These are phyloP conservation scores for Spilosoma lubricipeda DNA, from an alignment of 2,888 invertebrate genomes.

Conservation along the genomic window DNA sequence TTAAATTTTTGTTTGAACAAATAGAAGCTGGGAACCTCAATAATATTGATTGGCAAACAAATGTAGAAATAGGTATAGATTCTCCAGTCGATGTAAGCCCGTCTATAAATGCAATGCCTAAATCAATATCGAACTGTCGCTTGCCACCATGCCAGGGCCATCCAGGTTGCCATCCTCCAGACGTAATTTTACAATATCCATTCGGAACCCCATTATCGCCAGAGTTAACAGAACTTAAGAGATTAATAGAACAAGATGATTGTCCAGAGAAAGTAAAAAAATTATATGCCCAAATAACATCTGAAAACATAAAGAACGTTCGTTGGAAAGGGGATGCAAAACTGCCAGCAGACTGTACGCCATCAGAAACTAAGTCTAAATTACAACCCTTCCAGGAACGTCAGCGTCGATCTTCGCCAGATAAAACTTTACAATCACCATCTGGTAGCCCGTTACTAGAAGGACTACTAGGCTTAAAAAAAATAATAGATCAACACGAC, in stretches of 20 bases:
- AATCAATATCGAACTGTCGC: neutral
- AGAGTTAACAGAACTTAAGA: neutral
- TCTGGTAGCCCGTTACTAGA: neutral
- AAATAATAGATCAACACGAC: neutral
- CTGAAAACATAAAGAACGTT: neutral
- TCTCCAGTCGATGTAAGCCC: neutral
- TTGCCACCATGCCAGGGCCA: neutral
- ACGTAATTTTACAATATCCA: conserved; percentile 5
- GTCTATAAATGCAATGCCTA: neutral
- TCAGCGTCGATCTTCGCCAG: neutral
- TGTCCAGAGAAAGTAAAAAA: neutral
- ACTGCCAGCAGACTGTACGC: neutral
- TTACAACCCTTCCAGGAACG: neutral
- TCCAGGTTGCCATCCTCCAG: neutral
- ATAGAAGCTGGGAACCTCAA: neutral
- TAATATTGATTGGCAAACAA: neutral
- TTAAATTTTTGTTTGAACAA: neutral
- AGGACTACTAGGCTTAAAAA: neutral
- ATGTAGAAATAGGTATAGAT: neutral
- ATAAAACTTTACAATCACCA: conserved; percentile 1
- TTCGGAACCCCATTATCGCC: conserved; percentile 1
- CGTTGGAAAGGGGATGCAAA: neutral
- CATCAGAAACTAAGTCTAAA: neutral
- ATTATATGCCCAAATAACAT: neutral
- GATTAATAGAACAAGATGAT: conserved; percentile 7